A percentile compares a stretch with the other conserved stretches of the same genome.
Evolutionary conservation across 2,888 invertebrate species (phyloP).

Genomic region (Dusona sp.): DNA sequence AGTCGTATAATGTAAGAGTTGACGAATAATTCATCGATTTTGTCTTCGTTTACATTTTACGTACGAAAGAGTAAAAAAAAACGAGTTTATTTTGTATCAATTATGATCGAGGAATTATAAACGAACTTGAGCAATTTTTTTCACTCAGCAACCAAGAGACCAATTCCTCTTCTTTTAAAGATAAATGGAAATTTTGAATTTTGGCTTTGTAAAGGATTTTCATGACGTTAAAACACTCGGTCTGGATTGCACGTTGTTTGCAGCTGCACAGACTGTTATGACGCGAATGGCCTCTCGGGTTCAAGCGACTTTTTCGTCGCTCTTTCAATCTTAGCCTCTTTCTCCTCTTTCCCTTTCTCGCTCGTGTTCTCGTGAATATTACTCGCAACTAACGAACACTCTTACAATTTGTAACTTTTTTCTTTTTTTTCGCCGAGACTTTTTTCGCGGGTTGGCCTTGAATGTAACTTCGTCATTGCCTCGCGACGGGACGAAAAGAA

Average conservation of each 20-base stretch:
- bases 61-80: neutral
- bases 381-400: slow-evolving; percentile 22
- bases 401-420: slow-evolving; percentile 19
- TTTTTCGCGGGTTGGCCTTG: slow-evolving; percentile 29
- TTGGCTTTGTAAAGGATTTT: neutral
- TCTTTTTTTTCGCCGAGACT: slow-evolving; percentile 19
- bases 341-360: slow-evolving; percentile 21
- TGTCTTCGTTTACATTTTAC: neutral
- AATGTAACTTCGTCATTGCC: slow-evolving; percentile 28
- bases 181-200: neutral
- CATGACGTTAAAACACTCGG: neutral
- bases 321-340: slow-evolving; percentile 9
- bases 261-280: slow-evolving; percentile 69
- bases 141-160: too few species aligned
- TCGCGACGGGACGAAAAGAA: slow-evolving; percentile 2
- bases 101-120: neutral
- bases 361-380: slow-evolving; percentile 9
- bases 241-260: slow-evolving; percentile 63
- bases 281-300: slow-evolving; percentile 57
- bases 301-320: slow-evolving; percentile 21
- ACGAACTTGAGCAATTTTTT: neutral
- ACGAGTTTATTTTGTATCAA: neutral
- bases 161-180: neutral
- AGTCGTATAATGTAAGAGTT: too few species aligned
- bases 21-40: too few species aligned